Conservation (phyloP, 2,888 invertebrate genomes). For the Mimas tiliae region DNA sequence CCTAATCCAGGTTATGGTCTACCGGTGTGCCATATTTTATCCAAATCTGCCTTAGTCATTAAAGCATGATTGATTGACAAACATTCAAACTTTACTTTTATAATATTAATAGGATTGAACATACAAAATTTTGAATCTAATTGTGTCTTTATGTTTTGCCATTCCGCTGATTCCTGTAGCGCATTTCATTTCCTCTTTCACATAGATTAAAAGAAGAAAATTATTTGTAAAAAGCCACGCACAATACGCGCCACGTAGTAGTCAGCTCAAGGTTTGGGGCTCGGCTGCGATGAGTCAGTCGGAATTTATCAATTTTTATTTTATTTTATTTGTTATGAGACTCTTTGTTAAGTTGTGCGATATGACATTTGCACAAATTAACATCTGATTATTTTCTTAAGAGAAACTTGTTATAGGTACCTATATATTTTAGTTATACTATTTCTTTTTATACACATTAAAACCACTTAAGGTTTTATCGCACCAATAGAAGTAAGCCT, state of each 20-base stretch:
- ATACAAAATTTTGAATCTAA: not conserved
- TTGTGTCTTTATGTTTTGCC: not conserved
- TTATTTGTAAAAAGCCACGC: slow-evolving; percentile 15
- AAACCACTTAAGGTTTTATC: slow-evolving; percentile 1
- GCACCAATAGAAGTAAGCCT: not conserved
- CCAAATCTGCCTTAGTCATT: too few relatives aligned
- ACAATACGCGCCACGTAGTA: slow-evolving; percentile 14
- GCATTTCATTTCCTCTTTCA: slow-evolving; percentile 16
- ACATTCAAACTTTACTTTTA: too few relatives aligned
- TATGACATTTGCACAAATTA: slow-evolving; percentile 1
- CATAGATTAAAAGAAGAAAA: slow-evolving; percentile 11
- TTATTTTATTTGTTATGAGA: slow-evolving; percentile 2
- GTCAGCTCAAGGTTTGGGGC: slow-evolving; percentile 19
- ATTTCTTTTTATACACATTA: not conserved
- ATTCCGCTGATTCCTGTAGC: not conserved
- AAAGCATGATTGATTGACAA: too few relatives aligned
- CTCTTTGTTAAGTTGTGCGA: not conserved
- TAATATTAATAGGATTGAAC: too few relatives aligned
- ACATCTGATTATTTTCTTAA: not conserved
- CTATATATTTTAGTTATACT: not conserved
- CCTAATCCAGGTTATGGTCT: too few relatives aligned
- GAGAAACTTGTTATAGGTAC: not conserved
- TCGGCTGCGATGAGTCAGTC: slow-evolving; percentile 20
- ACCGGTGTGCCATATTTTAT: too few relatives aligned
- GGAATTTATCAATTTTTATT: slow-evolving; percentile 16